Conservation (phyloP, 1,140 invertebrate species). For the Conus ventricosus region DNA sequence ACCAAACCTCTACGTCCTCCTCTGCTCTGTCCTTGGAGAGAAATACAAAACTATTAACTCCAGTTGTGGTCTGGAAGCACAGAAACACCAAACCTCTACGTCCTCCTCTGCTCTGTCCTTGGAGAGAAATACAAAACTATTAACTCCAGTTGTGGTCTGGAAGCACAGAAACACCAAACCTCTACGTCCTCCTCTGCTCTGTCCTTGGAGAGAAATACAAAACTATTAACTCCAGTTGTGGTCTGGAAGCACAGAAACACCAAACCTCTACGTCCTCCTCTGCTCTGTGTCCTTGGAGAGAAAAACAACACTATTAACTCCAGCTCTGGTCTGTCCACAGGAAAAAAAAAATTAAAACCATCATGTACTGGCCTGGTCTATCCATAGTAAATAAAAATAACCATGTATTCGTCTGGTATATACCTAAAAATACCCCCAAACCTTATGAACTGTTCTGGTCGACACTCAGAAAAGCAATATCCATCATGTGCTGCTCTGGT, state of each 20-base stretch:
- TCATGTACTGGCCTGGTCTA: no score
- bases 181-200: background rate
- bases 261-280: background rate
- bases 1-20: background rate
- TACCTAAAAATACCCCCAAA: no score
- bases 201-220: background rate
- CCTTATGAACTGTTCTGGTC: no score
- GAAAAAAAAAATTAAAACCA: no score
- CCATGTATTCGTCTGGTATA: no score
- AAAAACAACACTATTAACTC: background rate
- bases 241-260: conserved; percentile 46
- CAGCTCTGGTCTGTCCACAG: no score
- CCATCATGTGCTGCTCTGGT: no score
- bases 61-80: conserved; percentile 55
- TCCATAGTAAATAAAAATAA: no score
- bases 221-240: no score
- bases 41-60: background rate
- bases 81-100: background rate
- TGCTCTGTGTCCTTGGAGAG: background rate
- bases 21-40: background rate
- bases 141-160: no score
- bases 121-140: background rate
- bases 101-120: background rate
- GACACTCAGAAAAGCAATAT: no score
- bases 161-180: conserved; percentile 17